Conservation (phyloP, 2,797 vertebrate species). For the Pangasius sanitwongsei region DNA sequence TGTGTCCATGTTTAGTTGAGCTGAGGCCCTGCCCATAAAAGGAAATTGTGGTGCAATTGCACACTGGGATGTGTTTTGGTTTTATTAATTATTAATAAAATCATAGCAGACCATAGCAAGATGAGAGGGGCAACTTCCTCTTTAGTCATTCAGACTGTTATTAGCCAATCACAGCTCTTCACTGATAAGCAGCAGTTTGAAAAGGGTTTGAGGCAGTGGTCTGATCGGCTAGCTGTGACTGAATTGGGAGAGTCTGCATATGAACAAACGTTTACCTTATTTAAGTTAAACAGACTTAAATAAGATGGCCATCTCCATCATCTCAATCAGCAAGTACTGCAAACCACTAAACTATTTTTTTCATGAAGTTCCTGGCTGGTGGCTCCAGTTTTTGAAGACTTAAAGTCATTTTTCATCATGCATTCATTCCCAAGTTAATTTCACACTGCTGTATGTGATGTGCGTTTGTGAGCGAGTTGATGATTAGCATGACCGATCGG, state of each 20-base stretch:
- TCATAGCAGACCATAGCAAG: too few species aligned
- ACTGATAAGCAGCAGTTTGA: neutral
- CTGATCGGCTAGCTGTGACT: neutral
- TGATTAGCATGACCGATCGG: slow-evolving; percentile 27
- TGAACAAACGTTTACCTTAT: neutral
- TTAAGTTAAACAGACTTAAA: neutral
- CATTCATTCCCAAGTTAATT: neutral
- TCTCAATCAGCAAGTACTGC: neutral
- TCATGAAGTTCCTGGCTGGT: neutral
- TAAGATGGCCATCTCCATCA: neutral
- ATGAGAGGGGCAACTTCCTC: too few species aligned
- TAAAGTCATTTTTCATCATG: slow-evolving; percentile 17
- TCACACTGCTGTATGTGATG: slow-evolving; percentile 21
- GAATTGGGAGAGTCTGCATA: neutral
- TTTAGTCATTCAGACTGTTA: too few species aligned
- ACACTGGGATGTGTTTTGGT: neutral
- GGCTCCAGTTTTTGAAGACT: neutral
- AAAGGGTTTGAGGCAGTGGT: neutral
- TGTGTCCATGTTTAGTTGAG: neutral
- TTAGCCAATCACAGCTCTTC: too few species aligned
- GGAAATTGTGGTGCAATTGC: neutral
- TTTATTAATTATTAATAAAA: too few species aligned
- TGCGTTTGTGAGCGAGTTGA: slow-evolving; percentile 7
- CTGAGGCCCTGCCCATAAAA: neutral
- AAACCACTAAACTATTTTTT: neutral